phyloP scores from a whole-genome alignment of 2,888 invertebrate species.

The Drosophila birchii region DNA sequence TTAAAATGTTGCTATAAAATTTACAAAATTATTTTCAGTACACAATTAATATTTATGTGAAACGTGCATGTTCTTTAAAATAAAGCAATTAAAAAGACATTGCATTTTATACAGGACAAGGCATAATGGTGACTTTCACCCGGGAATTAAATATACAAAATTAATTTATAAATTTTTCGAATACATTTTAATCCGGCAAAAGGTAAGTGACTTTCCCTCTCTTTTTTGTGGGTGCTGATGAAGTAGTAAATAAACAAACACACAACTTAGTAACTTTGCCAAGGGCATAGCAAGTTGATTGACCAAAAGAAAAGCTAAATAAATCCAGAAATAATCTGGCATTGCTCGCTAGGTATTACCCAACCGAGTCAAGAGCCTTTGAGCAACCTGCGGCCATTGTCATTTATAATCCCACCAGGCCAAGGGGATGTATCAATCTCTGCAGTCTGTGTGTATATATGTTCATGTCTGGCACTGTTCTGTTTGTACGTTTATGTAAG shows the following conservation, averaged over 20 bases:
- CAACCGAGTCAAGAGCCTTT: conserved; percentile 42
- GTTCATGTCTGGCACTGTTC: conserved; percentile 18
- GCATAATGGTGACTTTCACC: conserved; percentile 36
- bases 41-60: conserved; percentile 21
- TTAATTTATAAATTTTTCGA: background rate
- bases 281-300: conserved; percentile 17
- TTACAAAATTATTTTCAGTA: conserved; percentile 9
- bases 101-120: conserved; percentile 19
- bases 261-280: conserved; percentile 2
- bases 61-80: conserved; percentile 7
- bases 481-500: conserved; percentile 35
- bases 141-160: conserved; percentile 2
- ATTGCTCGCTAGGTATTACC: conserved; percentile 29
- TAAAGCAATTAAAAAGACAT: conserved; percentile 37
- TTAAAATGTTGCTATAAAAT: conserved; percentile 17
- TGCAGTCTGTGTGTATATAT: background rate
- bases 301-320: conserved; percentile 17
- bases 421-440: conserved; percentile 20
- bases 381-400: conserved; percentile 30
- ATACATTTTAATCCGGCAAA: background rate
- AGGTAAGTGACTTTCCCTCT: background rate
- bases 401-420: conserved; percentile 35
- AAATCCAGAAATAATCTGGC: conserved; percentile 29
- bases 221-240: background rate
- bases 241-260: conserved; percentile 1